Evolutionary conservation across 2,113 vertebrate genomes (phyloP).

Genomic region (Cephalopterus ornatus): DNA sequence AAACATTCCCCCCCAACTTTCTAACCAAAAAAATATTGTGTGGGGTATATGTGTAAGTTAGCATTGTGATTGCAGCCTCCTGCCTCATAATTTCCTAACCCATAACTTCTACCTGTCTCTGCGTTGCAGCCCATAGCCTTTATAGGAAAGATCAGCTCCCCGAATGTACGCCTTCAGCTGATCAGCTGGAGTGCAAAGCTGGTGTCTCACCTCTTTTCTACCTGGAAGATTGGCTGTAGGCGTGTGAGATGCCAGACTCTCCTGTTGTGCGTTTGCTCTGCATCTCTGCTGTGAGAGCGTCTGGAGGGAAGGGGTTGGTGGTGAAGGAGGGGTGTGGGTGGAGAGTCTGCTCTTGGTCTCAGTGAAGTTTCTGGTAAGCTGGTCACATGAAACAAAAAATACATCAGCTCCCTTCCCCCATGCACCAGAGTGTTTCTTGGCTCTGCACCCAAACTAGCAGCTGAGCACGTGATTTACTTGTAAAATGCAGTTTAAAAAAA

Average conservation of each 20-base stretch:
- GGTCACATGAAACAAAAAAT: slow-evolving; percentile 8
- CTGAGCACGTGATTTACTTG: slow-evolving; percentile 47
- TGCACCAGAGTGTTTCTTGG: slow-evolving; percentile 27
- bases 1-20: neutral
- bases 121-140: fast-evolving
- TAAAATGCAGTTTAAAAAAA: neutral
- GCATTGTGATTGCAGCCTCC: neutral
- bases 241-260: neutral
- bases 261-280: neutral
- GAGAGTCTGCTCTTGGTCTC: neutral
- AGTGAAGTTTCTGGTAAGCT: neutral
- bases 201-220: neutral
- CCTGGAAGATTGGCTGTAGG: neutral
- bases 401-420: slow-evolving; percentile 38
- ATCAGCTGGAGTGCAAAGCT: neutral
- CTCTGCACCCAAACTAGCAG: slow-evolving; percentile 39
- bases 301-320: neutral
- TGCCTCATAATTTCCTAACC: neutral
- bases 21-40: neutral
- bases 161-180: neutral
- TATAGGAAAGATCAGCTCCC: neutral
- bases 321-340: neutral
- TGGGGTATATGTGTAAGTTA: neutral
- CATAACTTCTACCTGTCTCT: neutral
- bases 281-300: neutral